These are phyloP conservation scores for Oenanthe melanoleuca DNA, from an alignment of 2,113 vertebrate genomes.

Conservation along the genomic window DNA sequence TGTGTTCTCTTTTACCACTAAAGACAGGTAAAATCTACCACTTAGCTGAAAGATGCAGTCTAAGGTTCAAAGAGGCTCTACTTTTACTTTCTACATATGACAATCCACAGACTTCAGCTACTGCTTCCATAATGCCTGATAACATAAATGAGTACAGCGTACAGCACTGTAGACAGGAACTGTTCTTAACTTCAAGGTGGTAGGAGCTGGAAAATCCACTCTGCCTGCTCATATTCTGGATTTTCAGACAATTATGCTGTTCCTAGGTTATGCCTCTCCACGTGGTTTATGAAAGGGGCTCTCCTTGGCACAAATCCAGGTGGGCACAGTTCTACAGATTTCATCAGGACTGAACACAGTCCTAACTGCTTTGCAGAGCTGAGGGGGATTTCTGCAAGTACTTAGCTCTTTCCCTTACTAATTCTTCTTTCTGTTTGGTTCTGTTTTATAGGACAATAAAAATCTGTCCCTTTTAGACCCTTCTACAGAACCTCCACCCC, in stretches of 20 bases:
- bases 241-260: background rate
- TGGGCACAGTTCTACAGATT: background rate
- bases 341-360: background rate
- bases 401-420: background rate
- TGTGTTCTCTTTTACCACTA: background rate
- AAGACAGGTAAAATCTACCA: background rate
- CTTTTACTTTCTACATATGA: background rate
- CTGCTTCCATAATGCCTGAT: background rate
- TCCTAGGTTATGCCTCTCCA: background rate
- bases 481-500: background rate
- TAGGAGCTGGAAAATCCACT: background rate
- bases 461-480: background rate
- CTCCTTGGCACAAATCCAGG: fast-evolving
- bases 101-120: background rate
- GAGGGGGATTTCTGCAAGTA: background rate
- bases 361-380: background rate
- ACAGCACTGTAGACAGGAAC: background rate
- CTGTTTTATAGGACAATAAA: background rate
- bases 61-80: background rate
- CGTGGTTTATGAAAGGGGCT: fast-evolving
- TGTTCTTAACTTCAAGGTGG: background rate
- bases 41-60: background rate
- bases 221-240: background rate
- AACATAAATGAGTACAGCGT: background rate
- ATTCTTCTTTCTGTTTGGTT: background rate